A percentile compares a stretch with the other conserved stretches of the same genome.
Evolutionary conservation across 2,113 vertebrate genomes (phyloP).

Genomic region (Cottus gobio): DNA sequence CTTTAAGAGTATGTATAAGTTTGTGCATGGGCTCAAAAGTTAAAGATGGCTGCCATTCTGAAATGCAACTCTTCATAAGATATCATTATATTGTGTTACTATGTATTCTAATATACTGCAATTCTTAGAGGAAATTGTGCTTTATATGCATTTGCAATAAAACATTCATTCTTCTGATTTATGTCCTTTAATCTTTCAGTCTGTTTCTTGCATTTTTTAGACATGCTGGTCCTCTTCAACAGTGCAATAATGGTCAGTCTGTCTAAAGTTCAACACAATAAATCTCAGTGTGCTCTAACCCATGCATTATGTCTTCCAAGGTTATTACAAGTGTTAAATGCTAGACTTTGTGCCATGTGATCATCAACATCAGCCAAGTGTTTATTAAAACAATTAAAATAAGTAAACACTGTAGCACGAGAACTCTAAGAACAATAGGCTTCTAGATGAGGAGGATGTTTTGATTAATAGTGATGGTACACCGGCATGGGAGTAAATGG

Average conservation of each 20-base stretch:
- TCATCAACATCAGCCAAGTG: neutral
- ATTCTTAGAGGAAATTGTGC: neutral
- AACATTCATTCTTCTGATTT: neutral
- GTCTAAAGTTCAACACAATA: neutral
- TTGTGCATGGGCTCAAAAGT: neutral
- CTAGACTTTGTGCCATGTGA: neutral
- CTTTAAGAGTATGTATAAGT: neutral
- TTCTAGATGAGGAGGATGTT: neutral
- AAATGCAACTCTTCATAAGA: neutral
- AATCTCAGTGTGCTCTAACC: neutral
- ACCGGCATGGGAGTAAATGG: conserved; percentile 25
- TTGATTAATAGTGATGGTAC: conserved; percentile 33
- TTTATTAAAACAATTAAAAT: neutral
- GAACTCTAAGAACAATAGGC: neutral
- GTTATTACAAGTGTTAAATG: neutral
- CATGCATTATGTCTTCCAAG: neutral
- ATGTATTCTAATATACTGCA: neutral
- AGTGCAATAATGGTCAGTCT: neutral
- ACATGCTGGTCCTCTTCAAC: neutral
- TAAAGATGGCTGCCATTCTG: neutral
- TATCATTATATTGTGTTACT: neutral
- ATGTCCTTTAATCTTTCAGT: neutral
- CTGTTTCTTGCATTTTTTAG: neutral
- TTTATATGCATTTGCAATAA: neutral
- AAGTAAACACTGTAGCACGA: neutral